Conservation (phyloP, 2,797 vertebrate genomes). For the Anguilla pacifica region DNA sequence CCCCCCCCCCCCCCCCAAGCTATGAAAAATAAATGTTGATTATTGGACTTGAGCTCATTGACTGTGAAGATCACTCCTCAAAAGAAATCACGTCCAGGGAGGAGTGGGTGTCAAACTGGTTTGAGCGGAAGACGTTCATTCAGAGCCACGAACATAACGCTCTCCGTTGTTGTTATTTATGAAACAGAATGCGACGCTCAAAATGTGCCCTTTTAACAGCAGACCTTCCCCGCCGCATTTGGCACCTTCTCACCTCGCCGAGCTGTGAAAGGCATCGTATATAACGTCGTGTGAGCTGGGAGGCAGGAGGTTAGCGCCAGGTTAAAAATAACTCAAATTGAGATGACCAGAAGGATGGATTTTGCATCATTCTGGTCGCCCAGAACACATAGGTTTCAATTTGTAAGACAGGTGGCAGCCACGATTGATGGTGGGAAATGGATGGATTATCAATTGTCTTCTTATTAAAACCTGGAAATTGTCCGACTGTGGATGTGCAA, state of each 20-base stretch:
- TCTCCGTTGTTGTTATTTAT: neutral
- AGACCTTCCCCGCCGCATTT: neutral
- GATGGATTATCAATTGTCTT: slow-evolving; percentile 82
- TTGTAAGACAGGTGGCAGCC: slow-evolving; percentile 82
- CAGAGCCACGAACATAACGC: neutral
- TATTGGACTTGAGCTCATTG: neutral
- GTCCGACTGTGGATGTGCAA: slow-evolving; percentile 74
- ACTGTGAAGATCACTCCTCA: neutral
- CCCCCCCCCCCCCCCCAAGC: neutral
- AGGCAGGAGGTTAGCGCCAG: slow-evolving; percentile 84
- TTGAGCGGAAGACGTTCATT: neutral
- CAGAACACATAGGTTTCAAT: slow-evolving; percentile 67
- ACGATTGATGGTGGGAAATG: slow-evolving; percentile 79
- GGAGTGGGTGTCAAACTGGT: neutral
- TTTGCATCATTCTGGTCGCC: slow-evolving; percentile 70
- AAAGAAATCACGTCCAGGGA: neutral
- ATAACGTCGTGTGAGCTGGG: slow-evolving; percentile 79
- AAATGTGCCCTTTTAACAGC: neutral
- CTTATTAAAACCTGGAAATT: slow-evolving; percentile 84
- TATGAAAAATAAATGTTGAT: neutral
- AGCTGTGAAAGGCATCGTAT: slow-evolving; percentile 77
- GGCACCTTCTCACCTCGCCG: neutral
- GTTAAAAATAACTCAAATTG: slow-evolving; percentile 86
- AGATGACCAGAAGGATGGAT: slow-evolving; percentile 85
- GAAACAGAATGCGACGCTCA: neutral